Conservation (phyloP, 35 echinoderm and acorn worm genomes). For the Apostichopus japonicus region DNA sequence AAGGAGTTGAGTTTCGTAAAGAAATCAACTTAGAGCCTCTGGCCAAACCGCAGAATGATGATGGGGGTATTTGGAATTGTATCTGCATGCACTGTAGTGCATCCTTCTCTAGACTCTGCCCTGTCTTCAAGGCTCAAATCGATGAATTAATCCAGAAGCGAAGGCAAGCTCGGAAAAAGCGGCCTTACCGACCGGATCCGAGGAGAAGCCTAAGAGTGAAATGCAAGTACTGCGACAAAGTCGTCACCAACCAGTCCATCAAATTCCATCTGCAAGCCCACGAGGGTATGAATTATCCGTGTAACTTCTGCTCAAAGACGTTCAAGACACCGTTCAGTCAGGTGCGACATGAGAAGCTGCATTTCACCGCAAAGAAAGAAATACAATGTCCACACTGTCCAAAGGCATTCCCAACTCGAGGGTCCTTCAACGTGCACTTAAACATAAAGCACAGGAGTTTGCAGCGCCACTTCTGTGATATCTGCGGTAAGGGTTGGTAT, state of each 20-base stretch:
- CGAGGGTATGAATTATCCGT: constrained; percentile 16
- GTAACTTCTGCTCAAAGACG: constrained; percentile 22
- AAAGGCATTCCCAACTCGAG: constrained; percentile 1
- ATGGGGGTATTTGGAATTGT: constrained; percentile 30
- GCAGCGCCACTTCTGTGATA: constrained; percentile 39
- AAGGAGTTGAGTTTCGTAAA: constrained; percentile 49
- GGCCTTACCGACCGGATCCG: constrained; percentile 4
- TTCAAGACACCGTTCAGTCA: constrained; percentile 41
- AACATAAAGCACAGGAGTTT: constrained; percentile 23
- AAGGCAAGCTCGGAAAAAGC: constrained; percentile 5
- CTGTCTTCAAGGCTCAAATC: constrained; percentile 8
- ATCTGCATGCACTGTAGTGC: constrained; percentile 16
- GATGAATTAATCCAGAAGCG: neutral
- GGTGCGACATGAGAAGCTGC: constrained; percentile 1
- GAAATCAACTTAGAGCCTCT: constrained; percentile 32
- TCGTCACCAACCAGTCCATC: constrained; percentile 35
- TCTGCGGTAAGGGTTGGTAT: constrained; percentile 40
- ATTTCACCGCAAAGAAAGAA: constrained; percentile 21
- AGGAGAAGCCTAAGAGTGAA: neutral
- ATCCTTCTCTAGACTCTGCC: constrained; percentile 26
- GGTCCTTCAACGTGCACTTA: constrained; percentile 37
- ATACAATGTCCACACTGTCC: constrained; percentile 7
- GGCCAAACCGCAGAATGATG: neutral
- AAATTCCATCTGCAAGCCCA: constrained; percentile 46
- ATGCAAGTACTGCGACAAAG: constrained; percentile 31